phyloP scores from a whole-genome alignment of 1,140 invertebrate genomes.

The Polypedilum pembai region DNA sequence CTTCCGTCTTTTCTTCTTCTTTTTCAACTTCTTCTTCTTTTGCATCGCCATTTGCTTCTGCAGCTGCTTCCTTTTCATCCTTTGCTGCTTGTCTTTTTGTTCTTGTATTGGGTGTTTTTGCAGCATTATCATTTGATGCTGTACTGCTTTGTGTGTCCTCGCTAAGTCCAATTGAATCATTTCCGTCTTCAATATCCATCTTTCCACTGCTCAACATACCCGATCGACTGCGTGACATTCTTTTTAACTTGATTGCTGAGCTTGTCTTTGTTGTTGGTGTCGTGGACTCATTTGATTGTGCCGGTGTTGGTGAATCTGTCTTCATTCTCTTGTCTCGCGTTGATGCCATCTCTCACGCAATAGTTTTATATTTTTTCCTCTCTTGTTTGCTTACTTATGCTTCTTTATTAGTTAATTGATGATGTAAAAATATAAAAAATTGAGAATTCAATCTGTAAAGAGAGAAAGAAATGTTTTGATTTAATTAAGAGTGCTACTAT shows the following conservation, averaged over 20 bases:
- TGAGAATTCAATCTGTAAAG: background rate
- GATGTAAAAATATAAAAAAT: background rate
- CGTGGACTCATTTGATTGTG: background rate
- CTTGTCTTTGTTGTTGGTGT: constrained; percentile 21
- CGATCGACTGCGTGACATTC: constrained; percentile 4
- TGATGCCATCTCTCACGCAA: constrained; percentile 10
- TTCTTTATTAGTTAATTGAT: background rate
- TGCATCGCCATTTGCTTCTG: background rate
- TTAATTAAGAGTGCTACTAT: background rate
- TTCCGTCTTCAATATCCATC: background rate
- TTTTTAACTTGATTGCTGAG: background rate
- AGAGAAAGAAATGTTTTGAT: background rate
- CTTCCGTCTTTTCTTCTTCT: background rate
- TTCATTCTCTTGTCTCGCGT: constrained; percentile 9
- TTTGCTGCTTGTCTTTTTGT: constrained; percentile 6
- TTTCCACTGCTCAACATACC: constrained; percentile 15
- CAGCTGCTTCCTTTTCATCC: background rate
- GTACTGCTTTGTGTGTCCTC: background rate
- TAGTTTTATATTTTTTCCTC: background rate
- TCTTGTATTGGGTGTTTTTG: background rate
- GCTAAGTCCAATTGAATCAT: background rate
- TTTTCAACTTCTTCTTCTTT: background rate
- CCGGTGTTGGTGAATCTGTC: constrained; percentile 21
- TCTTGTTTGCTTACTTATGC: background rate
- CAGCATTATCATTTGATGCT: background rate